phyloP scores from a whole-genome alignment of 2,113 vertebrate species.

The Odocoileus hemionus region DNA sequence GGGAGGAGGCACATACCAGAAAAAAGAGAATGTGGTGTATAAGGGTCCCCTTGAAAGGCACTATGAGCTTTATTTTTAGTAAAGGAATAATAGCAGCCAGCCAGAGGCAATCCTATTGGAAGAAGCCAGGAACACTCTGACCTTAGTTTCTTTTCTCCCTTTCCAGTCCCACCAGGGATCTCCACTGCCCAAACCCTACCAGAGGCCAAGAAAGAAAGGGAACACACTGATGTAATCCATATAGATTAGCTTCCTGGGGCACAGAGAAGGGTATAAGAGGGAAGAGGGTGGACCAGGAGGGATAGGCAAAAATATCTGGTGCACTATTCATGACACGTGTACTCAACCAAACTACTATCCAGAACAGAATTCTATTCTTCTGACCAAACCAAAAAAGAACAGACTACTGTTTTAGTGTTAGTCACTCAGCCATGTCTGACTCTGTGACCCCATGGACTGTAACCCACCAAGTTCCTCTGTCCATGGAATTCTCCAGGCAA shows the following conservation, averaged over 20 bases:
- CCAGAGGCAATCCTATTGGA: not conserved
- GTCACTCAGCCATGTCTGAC: not conserved
- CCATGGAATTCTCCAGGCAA: not conserved
- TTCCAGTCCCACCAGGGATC: not conserved
- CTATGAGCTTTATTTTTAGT: not conserved
- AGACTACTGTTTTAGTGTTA: not conserved
- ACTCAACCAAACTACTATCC: not conserved
- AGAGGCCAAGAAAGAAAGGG: conserved; percentile 9
- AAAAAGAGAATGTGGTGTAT: not conserved
- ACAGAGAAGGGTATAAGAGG: not conserved
- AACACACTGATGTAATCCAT: not conserved
- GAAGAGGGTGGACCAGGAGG: not conserved
- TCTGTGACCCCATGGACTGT: not conserved
- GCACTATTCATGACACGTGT: not conserved
- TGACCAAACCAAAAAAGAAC: conserved; percentile 20
- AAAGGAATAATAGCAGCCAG: not conserved
- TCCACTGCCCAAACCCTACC: not conserved
- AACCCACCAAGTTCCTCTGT: not conserved
- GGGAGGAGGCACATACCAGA: not conserved
- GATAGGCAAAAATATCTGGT: not conserved
- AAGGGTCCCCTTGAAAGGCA: not conserved
- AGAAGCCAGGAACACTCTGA: conserved; percentile 25
- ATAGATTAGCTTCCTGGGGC: not conserved
- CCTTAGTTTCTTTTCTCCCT: not conserved
- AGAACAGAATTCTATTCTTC: not conserved